Evolutionary conservation across 2,113 vertebrate genomes (phyloP), one percentile per base, ranked within the genome.

Genomic region (Choloepus hoffmanni): DNA sequence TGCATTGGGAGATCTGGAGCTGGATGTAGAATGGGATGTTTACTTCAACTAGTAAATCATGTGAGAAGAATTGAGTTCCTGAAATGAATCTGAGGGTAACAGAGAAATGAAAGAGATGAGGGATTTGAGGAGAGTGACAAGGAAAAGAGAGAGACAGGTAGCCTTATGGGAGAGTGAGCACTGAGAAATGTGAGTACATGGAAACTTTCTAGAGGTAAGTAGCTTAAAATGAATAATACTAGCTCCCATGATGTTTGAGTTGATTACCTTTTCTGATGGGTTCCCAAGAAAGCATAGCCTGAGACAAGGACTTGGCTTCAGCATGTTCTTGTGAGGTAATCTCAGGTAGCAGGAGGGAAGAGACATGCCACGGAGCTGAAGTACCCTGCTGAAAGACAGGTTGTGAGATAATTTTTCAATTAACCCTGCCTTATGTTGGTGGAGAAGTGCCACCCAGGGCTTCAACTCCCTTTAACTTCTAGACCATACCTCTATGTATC

Each of bases 391-490:
- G 50, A 58, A 19, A 18, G 19, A 58, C 18, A 58, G 55, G 55
- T 2, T 58, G 18, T 19, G 55, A 58, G 18, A 58, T 58, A 48
- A 50, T 43, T 24, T 21, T 24, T 30, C 7, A 6, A 11, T 40
- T 24, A 40, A 74, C 3, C 18, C 3, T 16, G 1, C 24, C 7
- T 0, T 18, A 21, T 12, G 0, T 7, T 60, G 65, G 2, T 43
- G 11, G 9, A 67, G 7, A 6, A 40, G 24, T 21, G 21, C 28
- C 13, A 58, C 3, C 50, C 1, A 0, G 21, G 21, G 21, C 65
- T 50, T 43, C 5, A 16, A 9, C 10, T 48, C 12, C 16, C 58
- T 14, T 15, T 6, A 3, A 8, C 8, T 2, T 16, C 3, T 0
- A 9, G 48, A 14, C 21, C 10, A 4, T 70, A 7, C 33, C 45